These are phyloP conservation scores for Heliconius erato DNA, from an alignment of 2,888 invertebrate genomes.

Conservation along the genomic window DNA sequence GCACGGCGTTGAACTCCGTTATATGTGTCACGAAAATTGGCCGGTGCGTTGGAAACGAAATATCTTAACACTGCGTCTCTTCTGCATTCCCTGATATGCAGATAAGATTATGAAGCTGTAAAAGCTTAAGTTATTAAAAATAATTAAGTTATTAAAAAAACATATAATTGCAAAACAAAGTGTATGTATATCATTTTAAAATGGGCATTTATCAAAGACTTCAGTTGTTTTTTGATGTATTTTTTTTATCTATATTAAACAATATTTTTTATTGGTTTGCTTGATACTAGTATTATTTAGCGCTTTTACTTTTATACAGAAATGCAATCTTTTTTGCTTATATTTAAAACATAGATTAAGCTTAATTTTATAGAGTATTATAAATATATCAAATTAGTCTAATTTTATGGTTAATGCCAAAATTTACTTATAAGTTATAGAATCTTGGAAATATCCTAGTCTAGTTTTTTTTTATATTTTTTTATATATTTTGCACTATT, in stretches of 20 bases:
- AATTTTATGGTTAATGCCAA: neutral
- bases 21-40: too few species aligned
- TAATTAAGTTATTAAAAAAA: too few species aligned
- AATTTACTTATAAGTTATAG: neutral
- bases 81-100: too few species aligned
- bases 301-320: neutral
- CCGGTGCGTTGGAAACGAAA: too few species aligned
- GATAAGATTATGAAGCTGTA: too few species aligned
- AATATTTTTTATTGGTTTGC: neutral
- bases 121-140: too few species aligned
- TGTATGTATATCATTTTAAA: neutral
- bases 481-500: neutral
- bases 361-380: neutral
- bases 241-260: neutral
- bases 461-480: neutral
- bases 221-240: neutral
- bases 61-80: too few species aligned
- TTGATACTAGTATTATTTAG: neutral
- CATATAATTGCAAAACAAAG: too few species aligned
- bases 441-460: neutral
- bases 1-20: too few species aligned
- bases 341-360: neutral
- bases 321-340: neutral
- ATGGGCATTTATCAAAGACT: conserved; percentile 7
- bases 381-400: neutral